Evolutionary conservation across 1,140 invertebrate genomes (phyloP).

Genomic region (Pomacea maculata): DNA sequence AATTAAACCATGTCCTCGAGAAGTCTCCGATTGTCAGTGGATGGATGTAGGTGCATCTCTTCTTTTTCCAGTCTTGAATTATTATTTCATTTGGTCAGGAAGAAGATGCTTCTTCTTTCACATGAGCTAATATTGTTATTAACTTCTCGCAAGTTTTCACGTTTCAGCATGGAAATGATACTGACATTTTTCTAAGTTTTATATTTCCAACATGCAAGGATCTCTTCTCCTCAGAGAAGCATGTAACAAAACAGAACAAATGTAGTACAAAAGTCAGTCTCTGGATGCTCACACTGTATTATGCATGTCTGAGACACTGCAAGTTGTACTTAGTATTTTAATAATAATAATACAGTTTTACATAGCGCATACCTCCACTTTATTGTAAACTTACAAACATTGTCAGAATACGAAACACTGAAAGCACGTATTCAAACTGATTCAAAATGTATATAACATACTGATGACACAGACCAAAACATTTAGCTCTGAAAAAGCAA

Average conservation of each 20-base stretch:
- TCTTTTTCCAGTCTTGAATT: not conserved
- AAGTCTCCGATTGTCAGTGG: slow-evolving; percentile 83
- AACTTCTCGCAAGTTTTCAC: not conserved
- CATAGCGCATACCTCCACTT: not conserved
- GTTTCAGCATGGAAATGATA: not conserved
- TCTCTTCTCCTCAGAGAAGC: too few relatives aligned
- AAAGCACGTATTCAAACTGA: too few relatives aligned
- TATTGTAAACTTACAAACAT: not conserved
- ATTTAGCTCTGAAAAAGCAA: not conserved
- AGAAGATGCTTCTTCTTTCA: not conserved
- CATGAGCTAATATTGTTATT: not conserved
- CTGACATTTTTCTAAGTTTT: too few relatives aligned
- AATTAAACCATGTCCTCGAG: slow-evolving; percentile 76
- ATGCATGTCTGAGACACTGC: not conserved
- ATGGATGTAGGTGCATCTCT: slow-evolving; percentile 68
- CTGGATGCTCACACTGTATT: not conserved
- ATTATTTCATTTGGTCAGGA: not conserved
- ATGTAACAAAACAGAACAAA: not conserved
- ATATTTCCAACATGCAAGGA: not conserved
- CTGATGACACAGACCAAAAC: too few relatives aligned
- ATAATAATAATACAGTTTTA: not conserved
- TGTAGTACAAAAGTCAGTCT: not conserved
- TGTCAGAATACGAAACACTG: not conserved
- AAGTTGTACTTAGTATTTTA: not conserved
- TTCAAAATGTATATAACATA: too few relatives aligned